Percentiles rank a stretch among this genome's conserved stretches.
Conservation (phyloP, 2,888 invertebrate genomes). For the Folsomia manolachei region DNA sequence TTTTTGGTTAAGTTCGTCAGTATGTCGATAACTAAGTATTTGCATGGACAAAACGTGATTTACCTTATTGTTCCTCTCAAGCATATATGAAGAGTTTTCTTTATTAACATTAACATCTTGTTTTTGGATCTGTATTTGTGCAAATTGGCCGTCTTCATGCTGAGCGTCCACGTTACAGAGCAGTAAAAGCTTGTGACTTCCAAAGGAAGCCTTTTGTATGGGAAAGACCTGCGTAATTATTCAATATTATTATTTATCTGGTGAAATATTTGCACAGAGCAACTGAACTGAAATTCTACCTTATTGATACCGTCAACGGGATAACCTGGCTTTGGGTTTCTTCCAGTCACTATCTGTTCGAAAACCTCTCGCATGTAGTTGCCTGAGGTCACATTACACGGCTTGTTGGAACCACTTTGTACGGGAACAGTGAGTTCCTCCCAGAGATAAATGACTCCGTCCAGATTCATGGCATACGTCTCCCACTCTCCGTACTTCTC, state of each 20-base stretch:
- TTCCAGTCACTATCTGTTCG: not conserved
- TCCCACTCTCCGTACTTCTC: not conserved
- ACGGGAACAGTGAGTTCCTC: no score
- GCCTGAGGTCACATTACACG: not conserved
- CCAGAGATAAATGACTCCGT: not conserved
- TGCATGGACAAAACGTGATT: no score
- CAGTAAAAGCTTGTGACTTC: not conserved
- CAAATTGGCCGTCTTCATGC: no score
- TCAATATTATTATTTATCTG: no score
- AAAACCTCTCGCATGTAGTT: not conserved
- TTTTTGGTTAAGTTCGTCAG: no score
- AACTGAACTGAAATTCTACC: no score
- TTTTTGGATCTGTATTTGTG: no score
- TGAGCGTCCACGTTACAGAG: not conserved
- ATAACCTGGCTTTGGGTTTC: not conserved
- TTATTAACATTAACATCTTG: no score
- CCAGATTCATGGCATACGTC: not conserved
- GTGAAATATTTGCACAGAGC: no score
- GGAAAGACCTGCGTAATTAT: not conserved
- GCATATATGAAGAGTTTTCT: no score
- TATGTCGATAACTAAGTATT: no score
- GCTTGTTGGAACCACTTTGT: not conserved
- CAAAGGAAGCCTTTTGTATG: not conserved
- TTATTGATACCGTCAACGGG: not conserved
- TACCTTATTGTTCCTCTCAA: no score